Conservation (phyloP, 1,140 invertebrate species). For the Macrosteles quadrilineatus region DNA sequence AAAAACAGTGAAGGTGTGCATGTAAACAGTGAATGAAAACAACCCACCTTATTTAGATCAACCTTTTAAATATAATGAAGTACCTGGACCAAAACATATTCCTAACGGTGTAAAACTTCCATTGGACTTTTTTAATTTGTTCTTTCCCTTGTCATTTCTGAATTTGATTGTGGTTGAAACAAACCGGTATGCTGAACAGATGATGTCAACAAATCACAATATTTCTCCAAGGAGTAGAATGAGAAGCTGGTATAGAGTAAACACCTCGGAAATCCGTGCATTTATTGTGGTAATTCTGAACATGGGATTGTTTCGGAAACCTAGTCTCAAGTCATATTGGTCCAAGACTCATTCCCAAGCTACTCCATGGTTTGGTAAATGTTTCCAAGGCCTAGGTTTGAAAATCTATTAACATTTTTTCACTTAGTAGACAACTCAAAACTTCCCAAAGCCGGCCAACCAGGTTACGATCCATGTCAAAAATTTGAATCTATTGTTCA, state of each 20-base stretch:
- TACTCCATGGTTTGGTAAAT: constrained; percentile 17
- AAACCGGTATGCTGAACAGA: not conserved
- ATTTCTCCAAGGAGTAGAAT: not conserved
- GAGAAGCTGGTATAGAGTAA: not conserved
- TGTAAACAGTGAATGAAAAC: not conserved
- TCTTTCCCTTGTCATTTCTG: not conserved
- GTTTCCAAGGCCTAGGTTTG: constrained; percentile 1
- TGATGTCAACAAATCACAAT: not conserved
- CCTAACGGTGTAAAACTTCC: not conserved
- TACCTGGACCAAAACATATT: constrained; percentile 5
- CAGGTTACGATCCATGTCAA: constrained; percentile 41
- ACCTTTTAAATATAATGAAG: not conserved
- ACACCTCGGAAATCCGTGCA: not conserved
- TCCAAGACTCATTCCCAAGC: not conserved
- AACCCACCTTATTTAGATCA: not conserved
- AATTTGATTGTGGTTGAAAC: not conserved
- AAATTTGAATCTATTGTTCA: constrained; percentile 43
- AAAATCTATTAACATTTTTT: constrained; percentile 19
- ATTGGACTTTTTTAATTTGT: constrained; percentile 18
- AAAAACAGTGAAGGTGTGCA: not conserved
- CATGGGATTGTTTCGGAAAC: constrained; percentile 15
- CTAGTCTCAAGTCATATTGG: not conserved
- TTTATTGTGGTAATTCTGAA: constrained; percentile 25
- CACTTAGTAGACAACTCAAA: constrained; percentile 34
- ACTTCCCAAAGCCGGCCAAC: constrained; percentile 36